Conservation (phyloP, 2,888 invertebrate species). For the Rambutsinella grinnellia region DNA sequence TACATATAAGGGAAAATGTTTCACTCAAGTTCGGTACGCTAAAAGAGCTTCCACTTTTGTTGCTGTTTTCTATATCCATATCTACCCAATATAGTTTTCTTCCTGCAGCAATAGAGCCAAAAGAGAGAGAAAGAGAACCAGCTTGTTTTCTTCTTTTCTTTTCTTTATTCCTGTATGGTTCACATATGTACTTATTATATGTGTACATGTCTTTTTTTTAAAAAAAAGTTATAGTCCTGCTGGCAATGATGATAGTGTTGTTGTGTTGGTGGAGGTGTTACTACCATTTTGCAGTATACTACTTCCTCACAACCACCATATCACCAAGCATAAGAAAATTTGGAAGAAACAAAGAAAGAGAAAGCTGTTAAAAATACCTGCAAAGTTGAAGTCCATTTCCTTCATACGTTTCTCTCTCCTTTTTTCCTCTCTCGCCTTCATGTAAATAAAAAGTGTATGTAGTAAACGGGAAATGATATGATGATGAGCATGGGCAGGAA, state of each 20-base stretch:
- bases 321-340: not conserved
- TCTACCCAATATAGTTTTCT: too few species aligned
- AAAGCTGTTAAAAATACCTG: slow-evolving; percentile 29
- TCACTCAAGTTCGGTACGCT: too few species aligned
- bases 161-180: too few species aligned
- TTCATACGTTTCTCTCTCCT: slow-evolving; percentile 2
- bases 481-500: not conserved
- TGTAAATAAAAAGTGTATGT: not conserved
- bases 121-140: slow-evolving; percentile 2
- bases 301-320: too few species aligned
- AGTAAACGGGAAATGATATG: too few species aligned
- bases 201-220: slow-evolving; percentile 4
- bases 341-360: slow-evolving; percentile 6
- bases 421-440: not conserved
- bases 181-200: slow-evolving; percentile 7
- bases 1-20: too few species aligned
- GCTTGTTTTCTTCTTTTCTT: slow-evolving; percentile 28
- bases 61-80: too few species aligned
- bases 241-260: not conserved
- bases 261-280: slow-evolving; percentile 1
- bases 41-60: too few species aligned
- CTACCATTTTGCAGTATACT: slow-evolving; percentile 3
- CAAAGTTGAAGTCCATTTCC: slow-evolving; percentile 20
- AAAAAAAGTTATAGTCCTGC: not conserved
- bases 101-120: slow-evolving; percentile 15